A percentile compares a stretch with the other conserved stretches of the same genome.
phyloP scores from a whole-genome alignment of 1,140 invertebrate species.

The Orchesella cincta region DNA sequence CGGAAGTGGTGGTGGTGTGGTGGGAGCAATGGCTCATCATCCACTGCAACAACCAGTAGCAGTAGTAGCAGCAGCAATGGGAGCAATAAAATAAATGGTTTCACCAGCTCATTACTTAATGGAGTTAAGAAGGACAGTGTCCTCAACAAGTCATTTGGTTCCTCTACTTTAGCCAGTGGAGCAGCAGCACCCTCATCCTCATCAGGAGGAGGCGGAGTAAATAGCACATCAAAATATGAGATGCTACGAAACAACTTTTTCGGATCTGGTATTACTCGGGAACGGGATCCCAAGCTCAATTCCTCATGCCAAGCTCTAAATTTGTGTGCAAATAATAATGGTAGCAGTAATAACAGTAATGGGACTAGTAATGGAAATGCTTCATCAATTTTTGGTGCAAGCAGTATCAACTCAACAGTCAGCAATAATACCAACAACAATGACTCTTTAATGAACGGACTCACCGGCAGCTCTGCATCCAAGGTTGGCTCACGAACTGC shows the following conservation, averaged over 20 bases:
- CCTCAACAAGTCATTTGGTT: conserved; percentile 14
- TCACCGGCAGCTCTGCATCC: neutral
- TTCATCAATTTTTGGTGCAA: conserved; percentile 9
- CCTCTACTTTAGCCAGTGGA: neutral
- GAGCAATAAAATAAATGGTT: conserved; percentile 17
- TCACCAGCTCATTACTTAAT: conserved; percentile 12
- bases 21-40: too few species aligned
- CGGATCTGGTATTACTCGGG: conserved; percentile 2
- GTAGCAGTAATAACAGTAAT: neutral
- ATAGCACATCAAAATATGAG: conserved; percentile 10
- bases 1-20: conserved; percentile 10
- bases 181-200: neutral
- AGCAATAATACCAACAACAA: conserved; percentile 24
- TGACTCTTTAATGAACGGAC: conserved; percentile 8
- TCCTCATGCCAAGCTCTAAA: conserved; percentile 43
- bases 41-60: neutral
- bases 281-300: conserved; percentile 37
- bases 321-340: conserved; percentile 33
- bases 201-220: neutral
- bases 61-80: neutral
- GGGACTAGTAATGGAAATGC: neutral
- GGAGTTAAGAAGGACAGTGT: neutral
- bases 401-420: neutral
- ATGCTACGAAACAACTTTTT: conserved; percentile 28
- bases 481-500: neutral